Percentiles rank a stretch among this genome's conserved stretches.
These are phyloP conservation scores for Palythoa heliodiscus DNA, from an alignment of 92 coral and sea anemone species.

Conservation along the genomic window DNA sequence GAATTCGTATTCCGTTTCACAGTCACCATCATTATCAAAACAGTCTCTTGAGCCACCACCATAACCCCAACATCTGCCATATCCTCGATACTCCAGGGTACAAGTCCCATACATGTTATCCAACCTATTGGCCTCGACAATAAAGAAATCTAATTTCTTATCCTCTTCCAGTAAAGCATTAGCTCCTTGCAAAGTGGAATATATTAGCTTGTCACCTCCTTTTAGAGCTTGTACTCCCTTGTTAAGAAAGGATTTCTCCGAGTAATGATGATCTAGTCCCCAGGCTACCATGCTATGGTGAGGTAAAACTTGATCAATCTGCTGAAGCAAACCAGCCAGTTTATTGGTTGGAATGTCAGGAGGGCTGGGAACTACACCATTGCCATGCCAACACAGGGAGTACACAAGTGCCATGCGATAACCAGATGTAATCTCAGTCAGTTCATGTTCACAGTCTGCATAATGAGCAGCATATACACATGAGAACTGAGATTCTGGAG, in stretches of 20 bases:
- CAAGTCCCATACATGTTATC: too few relatives aligned
- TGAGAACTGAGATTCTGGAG: slow-evolving; percentile 43
- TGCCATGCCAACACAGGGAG: slow-evolving; percentile 49
- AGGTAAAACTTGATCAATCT: slow-evolving; percentile 43
- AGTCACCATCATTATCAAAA: too few relatives aligned
- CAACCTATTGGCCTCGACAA: too few relatives aligned
- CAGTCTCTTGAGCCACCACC: too few relatives aligned
- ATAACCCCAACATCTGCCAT: too few relatives aligned
- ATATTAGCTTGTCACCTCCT: too few relatives aligned
- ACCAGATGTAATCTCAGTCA: slow-evolving; percentile 44
- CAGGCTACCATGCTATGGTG: slow-evolving; percentile 35
- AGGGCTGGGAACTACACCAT: slow-evolving; percentile 48
- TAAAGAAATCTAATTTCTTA: too few relatives aligned
- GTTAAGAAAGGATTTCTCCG: slow-evolving; percentile 35
- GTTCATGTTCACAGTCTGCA: slow-evolving; percentile 62
- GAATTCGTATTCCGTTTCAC: too few relatives aligned
- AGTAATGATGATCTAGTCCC: slow-evolving; percentile 49
- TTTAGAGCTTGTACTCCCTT: slow-evolving; percentile 29
- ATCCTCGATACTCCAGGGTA: too few relatives aligned
- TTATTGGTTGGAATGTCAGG: slow-evolving; percentile 44
- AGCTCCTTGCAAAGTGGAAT: too few relatives aligned
- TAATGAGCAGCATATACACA: slow-evolving; percentile 59
- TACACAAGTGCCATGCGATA: slow-evolving; percentile 58
- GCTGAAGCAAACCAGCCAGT: slow-evolving; percentile 12
- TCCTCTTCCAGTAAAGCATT: too few relatives aligned